Evolutionary conservation across 2,888 invertebrate genomes (phyloP).

Genomic region (Xestia xanthographa): DNA sequence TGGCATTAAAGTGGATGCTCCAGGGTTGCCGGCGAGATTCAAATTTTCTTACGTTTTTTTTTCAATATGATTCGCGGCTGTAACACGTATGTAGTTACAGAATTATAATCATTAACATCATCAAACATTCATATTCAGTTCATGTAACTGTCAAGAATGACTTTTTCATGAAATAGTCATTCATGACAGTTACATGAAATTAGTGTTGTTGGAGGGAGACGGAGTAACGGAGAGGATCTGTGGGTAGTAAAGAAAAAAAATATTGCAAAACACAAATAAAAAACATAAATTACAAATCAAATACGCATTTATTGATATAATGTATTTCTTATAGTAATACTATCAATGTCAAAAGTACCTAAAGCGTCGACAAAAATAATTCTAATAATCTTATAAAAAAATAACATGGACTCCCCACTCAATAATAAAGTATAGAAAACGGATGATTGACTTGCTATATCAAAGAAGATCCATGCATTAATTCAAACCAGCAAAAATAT

Average conservation of each 20-base stretch:
- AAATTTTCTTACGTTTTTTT: no score
- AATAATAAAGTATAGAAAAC: conserved; percentile 6
- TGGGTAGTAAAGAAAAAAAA: not conserved
- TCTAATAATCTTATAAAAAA: conserved; percentile 56
- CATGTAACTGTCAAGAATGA: no score
- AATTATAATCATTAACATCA: no score
- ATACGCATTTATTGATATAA: conserved; percentile 71
- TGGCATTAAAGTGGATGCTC: no score
- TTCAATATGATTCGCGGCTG: no score
- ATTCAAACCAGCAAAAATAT: conserved; percentile 5
- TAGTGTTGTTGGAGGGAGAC: no score
- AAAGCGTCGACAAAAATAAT: conserved; percentile 58
- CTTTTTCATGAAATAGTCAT: no score
- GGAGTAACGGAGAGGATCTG: no score
- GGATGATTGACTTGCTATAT: not conserved
- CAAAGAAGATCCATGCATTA: not conserved
- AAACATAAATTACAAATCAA: conserved; percentile 57
- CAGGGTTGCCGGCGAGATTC: no score
- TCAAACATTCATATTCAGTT: no score
- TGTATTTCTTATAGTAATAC: conserved; percentile 71
- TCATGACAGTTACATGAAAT: no score
- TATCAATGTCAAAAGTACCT: conserved; percentile 64
- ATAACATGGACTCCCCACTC: conserved; percentile 55
- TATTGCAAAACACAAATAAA: not conserved
- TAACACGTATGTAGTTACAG: no score